phyloP scores from a whole-genome alignment of 2,888 invertebrate species.

The Ormyrus rosae region DNA sequence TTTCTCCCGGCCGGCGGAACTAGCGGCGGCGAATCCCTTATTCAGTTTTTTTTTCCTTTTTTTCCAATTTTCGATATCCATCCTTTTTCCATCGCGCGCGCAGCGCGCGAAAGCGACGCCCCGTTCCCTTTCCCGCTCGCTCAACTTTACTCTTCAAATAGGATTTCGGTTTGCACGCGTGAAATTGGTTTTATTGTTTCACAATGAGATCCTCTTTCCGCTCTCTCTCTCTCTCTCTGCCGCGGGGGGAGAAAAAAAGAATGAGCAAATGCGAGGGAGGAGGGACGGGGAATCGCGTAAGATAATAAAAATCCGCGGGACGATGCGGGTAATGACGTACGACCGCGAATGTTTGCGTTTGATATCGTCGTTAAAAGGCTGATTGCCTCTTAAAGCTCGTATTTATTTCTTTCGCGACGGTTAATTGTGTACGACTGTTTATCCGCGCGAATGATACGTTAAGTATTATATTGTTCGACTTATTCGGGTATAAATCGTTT shows the following conservation, averaged over 20 bases:
- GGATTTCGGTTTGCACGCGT: conserved; percentile 28
- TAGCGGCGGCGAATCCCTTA: neutral
- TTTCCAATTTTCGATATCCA: conserved; percentile 3
- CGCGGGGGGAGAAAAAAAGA: too few relatives aligned
- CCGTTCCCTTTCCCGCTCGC: neutral
- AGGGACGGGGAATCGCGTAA: too few relatives aligned
- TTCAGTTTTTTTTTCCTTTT: neutral
- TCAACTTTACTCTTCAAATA: conserved; percentile 14
- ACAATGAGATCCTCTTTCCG: neutral
- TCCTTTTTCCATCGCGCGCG: neutral
- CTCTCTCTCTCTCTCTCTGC: too few relatives aligned
- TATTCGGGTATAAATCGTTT: too few relatives aligned
- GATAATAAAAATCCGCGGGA: too few relatives aligned
- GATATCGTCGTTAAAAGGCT: neutral
- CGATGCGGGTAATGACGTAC: too few relatives aligned
- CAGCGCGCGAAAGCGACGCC: neutral
- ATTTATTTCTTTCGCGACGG: too few relatives aligned
- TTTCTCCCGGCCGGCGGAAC: neutral
- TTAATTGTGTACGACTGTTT: too few relatives aligned
- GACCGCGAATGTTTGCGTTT: too few relatives aligned
- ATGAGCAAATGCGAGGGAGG: too few relatives aligned
- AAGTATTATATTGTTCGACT: too few relatives aligned
- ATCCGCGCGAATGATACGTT: too few relatives aligned
- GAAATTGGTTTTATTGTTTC: conserved; percentile 38
- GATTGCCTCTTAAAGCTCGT: neutral